phyloP scores from a whole-genome alignment of 2,113 vertebrate species.

The Carlito syrichta region DNA sequence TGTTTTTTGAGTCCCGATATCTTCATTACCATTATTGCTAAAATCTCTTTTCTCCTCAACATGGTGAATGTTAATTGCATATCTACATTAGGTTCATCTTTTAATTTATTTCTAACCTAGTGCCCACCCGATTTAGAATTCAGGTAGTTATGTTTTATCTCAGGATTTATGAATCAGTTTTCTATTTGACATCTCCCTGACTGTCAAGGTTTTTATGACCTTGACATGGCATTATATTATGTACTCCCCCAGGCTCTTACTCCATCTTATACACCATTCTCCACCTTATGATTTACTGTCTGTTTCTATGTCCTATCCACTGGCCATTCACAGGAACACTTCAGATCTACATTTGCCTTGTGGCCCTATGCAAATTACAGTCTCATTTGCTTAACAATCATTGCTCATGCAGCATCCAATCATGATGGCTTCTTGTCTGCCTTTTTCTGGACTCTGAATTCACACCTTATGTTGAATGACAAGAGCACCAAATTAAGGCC shows the following conservation, averaged over 20 bases:
- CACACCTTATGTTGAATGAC: not conserved
- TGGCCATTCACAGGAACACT: not conserved
- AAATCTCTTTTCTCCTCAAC: not conserved
- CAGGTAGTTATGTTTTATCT: not conserved
- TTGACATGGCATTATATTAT: conserved; percentile 37
- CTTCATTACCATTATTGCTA: not conserved
- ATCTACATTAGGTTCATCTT: not conserved
- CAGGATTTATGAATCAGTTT: conserved; percentile 40
- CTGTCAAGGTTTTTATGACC: conserved; percentile 22
- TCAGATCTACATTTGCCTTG: not conserved
- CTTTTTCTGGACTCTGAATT: not conserved
- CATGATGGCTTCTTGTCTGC: not conserved
- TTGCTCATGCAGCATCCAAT: not conserved
- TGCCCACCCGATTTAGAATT: conserved; percentile 31
- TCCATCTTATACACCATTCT: not conserved
- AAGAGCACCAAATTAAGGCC: not conserved
- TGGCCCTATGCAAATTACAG: not conserved
- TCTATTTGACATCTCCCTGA: not conserved
- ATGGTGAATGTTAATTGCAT: conserved; percentile 21
- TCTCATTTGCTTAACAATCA: not conserved
- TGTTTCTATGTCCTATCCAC: not conserved
- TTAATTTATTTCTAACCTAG: conserved; percentile 12
- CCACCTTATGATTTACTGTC: not conserved
- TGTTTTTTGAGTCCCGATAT: not conserved
- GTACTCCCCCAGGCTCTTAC: conserved; percentile 4